These are phyloP conservation scores for Trissoscelio sp. DNA, from an alignment of 2,888 invertebrate genomes.

Conservation along the genomic window DNA sequence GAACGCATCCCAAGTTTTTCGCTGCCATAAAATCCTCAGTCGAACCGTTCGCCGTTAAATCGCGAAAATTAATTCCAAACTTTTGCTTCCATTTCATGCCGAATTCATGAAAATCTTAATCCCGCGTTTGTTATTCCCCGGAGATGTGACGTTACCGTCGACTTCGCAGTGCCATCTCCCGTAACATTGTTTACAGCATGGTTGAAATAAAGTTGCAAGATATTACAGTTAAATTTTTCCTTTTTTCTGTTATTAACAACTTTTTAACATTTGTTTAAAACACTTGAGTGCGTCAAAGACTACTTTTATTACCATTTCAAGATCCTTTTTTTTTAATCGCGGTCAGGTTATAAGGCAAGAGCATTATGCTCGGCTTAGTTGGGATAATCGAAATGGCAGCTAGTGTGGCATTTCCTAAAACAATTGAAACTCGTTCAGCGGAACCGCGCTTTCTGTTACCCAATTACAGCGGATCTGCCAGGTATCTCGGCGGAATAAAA, in stretches of 20 bases:
- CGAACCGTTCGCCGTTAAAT: slow-evolving; percentile 57
- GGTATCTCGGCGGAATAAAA: slow-evolving; percentile 65
- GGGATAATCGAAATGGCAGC: slow-evolving; percentile 61
- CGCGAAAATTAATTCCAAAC: slow-evolving; percentile 64
- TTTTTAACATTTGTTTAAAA: too few relatives aligned
- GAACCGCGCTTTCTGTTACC: slow-evolving; percentile 54
- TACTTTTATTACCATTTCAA: too few relatives aligned
- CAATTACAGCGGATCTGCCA: slow-evolving; percentile 60
- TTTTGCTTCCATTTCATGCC: slow-evolving; percentile 51
- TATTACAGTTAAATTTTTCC: too few relatives aligned
- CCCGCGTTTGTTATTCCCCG: slow-evolving; percentile 34
- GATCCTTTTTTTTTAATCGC: neutral
- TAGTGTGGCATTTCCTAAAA: slow-evolving; percentile 57
- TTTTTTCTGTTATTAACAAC: too few relatives aligned
- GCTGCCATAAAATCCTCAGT: slow-evolving; percentile 47
- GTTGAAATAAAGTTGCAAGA: too few relatives aligned
- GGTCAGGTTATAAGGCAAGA: slow-evolving; percentile 43
- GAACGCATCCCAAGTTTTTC: slow-evolving; percentile 64
- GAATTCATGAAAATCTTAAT: slow-evolving; percentile 58
- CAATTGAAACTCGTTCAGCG: slow-evolving; percentile 61
- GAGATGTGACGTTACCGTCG: slow-evolving; percentile 7
- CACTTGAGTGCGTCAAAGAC: too few relatives aligned
- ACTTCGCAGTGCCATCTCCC: neutral
- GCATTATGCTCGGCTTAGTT: slow-evolving; percentile 53
- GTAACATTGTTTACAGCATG: neutral